Conservation (phyloP, 2,113 vertebrate genomes). For the Ovis canadensis region DNA sequence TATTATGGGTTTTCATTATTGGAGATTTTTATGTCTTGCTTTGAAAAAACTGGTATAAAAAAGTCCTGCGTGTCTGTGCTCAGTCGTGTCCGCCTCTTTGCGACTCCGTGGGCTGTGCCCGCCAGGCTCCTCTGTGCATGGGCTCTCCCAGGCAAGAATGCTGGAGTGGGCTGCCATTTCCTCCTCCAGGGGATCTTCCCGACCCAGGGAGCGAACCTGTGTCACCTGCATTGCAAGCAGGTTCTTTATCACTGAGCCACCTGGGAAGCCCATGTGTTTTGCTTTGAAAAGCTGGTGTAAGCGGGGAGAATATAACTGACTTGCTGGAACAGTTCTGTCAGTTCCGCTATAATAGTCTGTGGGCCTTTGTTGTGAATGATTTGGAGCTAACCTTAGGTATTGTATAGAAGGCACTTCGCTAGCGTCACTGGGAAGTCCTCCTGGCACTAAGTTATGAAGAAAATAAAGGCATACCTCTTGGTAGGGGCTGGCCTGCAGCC, state of each 20-base stretch:
- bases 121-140: background rate
- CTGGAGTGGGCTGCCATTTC: background rate
- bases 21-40: background rate
- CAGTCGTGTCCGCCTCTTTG: background rate
- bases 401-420: fast-evolving
- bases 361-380: background rate
- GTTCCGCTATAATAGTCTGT: fast-evolving
- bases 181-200: background rate
- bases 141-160: background rate
- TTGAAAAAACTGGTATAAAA: background rate
- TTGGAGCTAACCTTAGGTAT: no score
- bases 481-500: background rate
- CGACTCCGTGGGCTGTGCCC: background rate
- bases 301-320: background rate
- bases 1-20: background rate
- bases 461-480: background rate
- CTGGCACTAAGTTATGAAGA: background rate
- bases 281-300: background rate
- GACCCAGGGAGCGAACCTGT: background rate
- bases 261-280: background rate
- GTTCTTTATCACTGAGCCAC: background rate
- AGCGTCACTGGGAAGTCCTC: fast-evolving
- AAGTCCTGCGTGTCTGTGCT: background rate
- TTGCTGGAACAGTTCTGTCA: background rate
- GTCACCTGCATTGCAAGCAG: background rate